These are phyloP conservation scores for Mus pahari DNA, from an alignment of 2,113 vertebrate genomes.

Conservation along the genomic window DNA sequence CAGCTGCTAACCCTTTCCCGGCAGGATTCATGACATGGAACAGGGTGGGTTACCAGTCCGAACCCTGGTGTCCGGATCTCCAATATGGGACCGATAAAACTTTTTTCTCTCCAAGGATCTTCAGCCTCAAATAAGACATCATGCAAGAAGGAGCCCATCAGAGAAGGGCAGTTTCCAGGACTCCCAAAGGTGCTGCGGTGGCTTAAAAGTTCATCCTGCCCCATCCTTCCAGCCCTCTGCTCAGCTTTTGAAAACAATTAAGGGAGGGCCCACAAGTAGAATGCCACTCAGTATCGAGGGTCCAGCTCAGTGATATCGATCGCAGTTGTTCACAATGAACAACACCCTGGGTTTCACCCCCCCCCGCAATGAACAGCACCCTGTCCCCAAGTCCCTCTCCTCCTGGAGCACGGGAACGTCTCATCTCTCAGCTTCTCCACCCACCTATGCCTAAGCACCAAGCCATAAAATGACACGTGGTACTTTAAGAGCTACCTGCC, in stretches of 20 bases:
- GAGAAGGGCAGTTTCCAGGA: not conserved
- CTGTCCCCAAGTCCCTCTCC: not conserved
- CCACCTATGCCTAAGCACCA: not conserved
- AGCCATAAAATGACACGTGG: not conserved
- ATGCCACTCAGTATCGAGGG: too few relatives aligned
- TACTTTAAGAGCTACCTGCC: not conserved
- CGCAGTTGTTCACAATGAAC: accelerated
- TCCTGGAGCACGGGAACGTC: not conserved
- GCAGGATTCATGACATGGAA: not conserved
- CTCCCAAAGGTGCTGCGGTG: not conserved
- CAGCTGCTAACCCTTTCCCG: not conserved
- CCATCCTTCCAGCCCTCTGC: not conserved
- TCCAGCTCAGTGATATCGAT: not conserved
- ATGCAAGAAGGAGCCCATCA: not conserved
- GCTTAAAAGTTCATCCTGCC: not conserved
- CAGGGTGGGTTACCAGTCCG: not conserved
- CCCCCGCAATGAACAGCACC: not conserved
- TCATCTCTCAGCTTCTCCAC: not conserved
- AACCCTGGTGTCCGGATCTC: not conserved
- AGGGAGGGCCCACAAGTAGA: not conserved
- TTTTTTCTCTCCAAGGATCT: not conserved
- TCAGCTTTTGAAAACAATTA: not conserved
- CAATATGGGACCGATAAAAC: not conserved
- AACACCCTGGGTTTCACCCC: not conserved
- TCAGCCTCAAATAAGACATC: not conserved